Percentiles rank a stretch among this genome's conserved stretches.
phyloP scores from a whole-genome alignment of 2,113 vertebrate genomes.

The Sialia sialis region DNA sequence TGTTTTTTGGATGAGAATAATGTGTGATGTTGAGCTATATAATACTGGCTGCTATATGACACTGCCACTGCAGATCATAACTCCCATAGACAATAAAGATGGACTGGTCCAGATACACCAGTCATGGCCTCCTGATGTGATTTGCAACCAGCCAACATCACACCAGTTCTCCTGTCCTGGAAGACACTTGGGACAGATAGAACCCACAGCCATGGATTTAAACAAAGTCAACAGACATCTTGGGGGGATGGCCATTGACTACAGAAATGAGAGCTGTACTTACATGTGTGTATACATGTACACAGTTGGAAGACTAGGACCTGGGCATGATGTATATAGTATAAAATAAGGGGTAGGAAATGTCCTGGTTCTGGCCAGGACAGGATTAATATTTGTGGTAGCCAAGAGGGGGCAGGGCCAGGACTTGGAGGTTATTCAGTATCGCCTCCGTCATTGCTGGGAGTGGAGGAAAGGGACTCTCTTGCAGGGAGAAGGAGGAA shows the following conservation, averaged over 20 bases:
- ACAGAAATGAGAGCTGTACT: not conserved
- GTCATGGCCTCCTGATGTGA: not conserved
- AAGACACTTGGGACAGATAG: not conserved
- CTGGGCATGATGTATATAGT: too few relatives aligned
- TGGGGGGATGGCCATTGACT: not conserved
- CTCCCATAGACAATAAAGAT: not conserved
- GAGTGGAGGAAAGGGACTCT: not conserved
- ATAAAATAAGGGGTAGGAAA: not conserved
- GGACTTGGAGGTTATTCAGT: not conserved
- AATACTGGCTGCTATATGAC: not conserved
- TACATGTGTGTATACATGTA: too few relatives aligned
- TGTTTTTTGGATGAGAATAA: not conserved
- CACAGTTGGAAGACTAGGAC: not conserved
- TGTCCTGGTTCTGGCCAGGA: not conserved
- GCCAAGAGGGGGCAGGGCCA: not conserved
- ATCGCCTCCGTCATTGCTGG: not conserved
- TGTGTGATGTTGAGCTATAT: not conserved
- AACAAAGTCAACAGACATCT: not conserved
- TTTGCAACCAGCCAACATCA: not conserved
- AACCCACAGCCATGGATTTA: not conserved
- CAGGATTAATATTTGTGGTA: not conserved
- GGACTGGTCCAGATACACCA: not conserved
- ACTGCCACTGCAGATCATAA: not conserved
- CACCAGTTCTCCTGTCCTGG: not conserved
- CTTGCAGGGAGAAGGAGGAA: not conserved